Evolutionary conservation across 2,797 vertebrate species (phyloP), one percentile per base, ranked within the genome.

Genomic region (Phataginus tetradactyla): DNA sequence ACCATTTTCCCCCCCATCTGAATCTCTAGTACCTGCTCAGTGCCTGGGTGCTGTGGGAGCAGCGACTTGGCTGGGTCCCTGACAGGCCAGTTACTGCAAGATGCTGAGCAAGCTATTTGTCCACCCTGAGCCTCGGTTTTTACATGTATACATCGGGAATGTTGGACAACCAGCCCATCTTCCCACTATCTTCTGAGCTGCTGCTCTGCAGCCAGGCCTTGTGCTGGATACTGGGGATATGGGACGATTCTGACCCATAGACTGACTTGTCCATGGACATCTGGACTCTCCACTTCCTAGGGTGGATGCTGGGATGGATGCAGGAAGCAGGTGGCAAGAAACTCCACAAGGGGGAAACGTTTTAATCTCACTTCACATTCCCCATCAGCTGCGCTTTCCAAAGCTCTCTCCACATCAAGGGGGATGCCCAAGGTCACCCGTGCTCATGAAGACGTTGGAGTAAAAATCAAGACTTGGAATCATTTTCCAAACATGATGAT

Each of bases 301-400:
- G 29, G n/a, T 3, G 13, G 45, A 7, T 39, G 7, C 0, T 0
- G n/a, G 37, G 68, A 9, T 27, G 32, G 51, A 49, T 34, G 23
- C 32, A 51, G 61, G 55, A 55, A 45, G 32, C 11, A 42, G 84
- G 63, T 72, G 74, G 71, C 29, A 20, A 55, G 80, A 74, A 49
- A 21, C 32, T 32, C 18, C 23, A 7, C 29, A 13, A 29, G 29
- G 0, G 20, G 7, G 63, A 57, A 74, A 32, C 10, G 2, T 11
- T 61, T 68, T 25, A 3, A 25, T 34, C 25, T 27, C 12, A 3
- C 7, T 57, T 39, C 53, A 15, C 3, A 0, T 27, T 74, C 37
- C n/a, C 39, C 14, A 0, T 4, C 2, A 7, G 32, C n/a, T 17
- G 79, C 66, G 20, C 53, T 74, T 93, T 37, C 42, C 45, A 75